Conservation (phyloP, 2,797 vertebrate species). For the Anguilla megastoma region DNA sequence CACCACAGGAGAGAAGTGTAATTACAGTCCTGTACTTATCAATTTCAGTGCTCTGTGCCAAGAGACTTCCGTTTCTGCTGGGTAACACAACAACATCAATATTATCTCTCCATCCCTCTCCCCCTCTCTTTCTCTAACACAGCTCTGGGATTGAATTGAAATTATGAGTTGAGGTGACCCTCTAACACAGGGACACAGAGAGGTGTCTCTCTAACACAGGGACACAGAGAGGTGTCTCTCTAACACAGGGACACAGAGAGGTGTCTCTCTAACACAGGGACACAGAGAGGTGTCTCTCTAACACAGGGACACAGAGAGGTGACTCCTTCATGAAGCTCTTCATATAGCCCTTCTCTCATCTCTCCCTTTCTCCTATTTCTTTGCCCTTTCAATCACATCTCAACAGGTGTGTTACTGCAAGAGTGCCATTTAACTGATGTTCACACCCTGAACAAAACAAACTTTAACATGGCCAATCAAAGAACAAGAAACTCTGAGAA, state of each 20-base stretch:
- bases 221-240: background rate
- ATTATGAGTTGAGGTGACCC: conserved; percentile 1
- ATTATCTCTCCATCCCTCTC: background rate
- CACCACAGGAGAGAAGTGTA: background rate
- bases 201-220: too few relatives aligned
- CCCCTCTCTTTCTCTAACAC: background rate
- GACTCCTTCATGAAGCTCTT: background rate
- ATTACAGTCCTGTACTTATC: background rate
- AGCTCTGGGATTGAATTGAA: background rate
- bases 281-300: background rate
- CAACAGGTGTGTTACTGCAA: background rate
- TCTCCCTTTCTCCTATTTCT: conserved; percentile 34
- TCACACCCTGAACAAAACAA: conserved; percentile 28
- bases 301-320: background rate
- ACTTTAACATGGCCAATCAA: conserved; percentile 49
- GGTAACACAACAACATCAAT: background rate
- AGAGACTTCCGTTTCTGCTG: background rate
- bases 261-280: too few relatives aligned
- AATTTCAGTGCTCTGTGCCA: background rate
- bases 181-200: conserved; percentile 24
- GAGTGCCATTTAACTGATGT: background rate
- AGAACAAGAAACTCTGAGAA: conserved; percentile 56
- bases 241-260: background rate
- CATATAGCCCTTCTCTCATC: conserved; percentile 4
- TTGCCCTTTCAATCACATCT: background rate